Base-by-base conservation (phyloP, 2,888 invertebrate genomes). In the Frankliniella fusca region DNA sequence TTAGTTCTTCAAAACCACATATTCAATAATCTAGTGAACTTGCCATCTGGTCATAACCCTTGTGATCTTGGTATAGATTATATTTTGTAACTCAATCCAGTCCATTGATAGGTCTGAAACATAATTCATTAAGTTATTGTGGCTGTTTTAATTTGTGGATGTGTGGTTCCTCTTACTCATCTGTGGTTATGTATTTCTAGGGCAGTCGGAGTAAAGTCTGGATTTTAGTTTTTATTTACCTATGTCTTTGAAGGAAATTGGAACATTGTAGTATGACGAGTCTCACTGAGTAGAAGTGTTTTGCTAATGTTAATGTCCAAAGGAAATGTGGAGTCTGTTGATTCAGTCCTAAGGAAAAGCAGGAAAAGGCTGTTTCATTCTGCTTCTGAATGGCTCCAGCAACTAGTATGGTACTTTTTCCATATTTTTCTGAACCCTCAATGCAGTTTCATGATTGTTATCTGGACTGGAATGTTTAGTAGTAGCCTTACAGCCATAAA, bases 31-130 rank as follows among this genome's bases (percentile, higher is more conserved):
- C 70, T 76, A 76, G 70, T 76, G 23, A 27, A 76, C 70, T 76
- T 76, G 27, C 70, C 70, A 76, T 76, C 70, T 76, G 70, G 70
- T 76, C 70, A 76, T 76, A 27, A 23, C 70, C 27, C 27, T 76
- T 76, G 70, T 76, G 70, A 76, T 76, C 27, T 76, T 76, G 70
- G 27, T 12, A 12, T 76, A 76, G 70, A 27, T 76, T 27, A 76
- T 27, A 76, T 23, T 20, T 20, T 23, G 27, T 27, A 23, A 27
- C 23, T 76, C 5, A 76, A 76, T 27, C 18, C 61, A 61, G 61
- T 76, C 11, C 12, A 27, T 27, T 27, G 54, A 8, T 23, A 27
- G 23, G 12, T 27, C 27, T 27, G 23, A 27, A 23, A 27, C 12
- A 27, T 23, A 12, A 27, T 27, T 23, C 70, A 23, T 7, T 76